Evolutionary conservation across 1,140 invertebrate genomes (phyloP), one percentile per base, ranked within the genome.

Genomic region (Chionoecetes opilio): DNA sequence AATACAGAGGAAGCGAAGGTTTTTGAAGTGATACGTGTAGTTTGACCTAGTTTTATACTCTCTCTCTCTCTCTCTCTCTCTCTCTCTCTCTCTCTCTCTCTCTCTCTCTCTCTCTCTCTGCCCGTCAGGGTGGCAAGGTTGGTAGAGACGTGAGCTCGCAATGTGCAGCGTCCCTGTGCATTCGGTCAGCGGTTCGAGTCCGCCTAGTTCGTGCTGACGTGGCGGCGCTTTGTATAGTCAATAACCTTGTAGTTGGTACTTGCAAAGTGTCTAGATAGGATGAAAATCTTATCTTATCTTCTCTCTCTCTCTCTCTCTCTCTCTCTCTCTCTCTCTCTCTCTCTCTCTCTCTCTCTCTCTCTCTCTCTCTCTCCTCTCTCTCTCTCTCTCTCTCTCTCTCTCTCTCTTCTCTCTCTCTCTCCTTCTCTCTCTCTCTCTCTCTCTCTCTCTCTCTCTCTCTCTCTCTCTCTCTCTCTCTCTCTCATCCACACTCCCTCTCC

Each of bases 381-480:
- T 14, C 38, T 91, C 14, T 46, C 5, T 46, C 41, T 46, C 5
- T 46, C 41, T 46, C 5, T 14, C 14, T 46, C 5, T 14, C 41
- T 46, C 5, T 46, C 8, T 91, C 9, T 91, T 3, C 21, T 3
- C 5, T 46, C 5, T 46, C 41, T 46, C 5, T 46, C 41, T 46
- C 5, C 41, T 46, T 46, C 5, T 14, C 41, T 46, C 5, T 46
- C 8, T 91, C 9, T 91, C 8, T 91, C 8, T 91, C 41, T 75
- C 90, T 91, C n/a, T 91, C 90, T 75, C n/a, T 91, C 31, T 91
- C 46, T 75, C 26, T 29, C 26, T 91, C 6, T 75, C 46, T 75
- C 41, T 17, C 41, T 53, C 46, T 53, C 38, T 53, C 37, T 38
- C 38, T 29, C 38, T 91, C 89, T 53, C 38, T 91, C 37, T 91